Conservation (phyloP, 1,140 invertebrate genomes). For the Tetramorium simillimum region DNA sequence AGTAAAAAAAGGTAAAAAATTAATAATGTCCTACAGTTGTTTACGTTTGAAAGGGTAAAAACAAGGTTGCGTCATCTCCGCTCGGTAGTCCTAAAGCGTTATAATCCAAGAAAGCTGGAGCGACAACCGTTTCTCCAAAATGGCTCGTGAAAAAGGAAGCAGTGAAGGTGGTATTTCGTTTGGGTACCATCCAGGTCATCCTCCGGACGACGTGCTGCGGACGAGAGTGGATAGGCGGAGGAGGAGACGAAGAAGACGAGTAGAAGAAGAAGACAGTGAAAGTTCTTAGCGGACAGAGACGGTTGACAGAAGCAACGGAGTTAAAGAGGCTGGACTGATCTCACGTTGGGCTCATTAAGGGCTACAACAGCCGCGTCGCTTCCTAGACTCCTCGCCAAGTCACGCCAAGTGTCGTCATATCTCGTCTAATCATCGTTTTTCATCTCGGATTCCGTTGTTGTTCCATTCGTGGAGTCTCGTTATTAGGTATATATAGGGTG, state of each 20-base stretch:
- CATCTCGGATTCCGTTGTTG: constrained; percentile 69
- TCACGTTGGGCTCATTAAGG: constrained; percentile 81
- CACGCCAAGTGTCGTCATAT: constrained; percentile 77
- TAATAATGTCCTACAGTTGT: not conserved
- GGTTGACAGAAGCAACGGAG: constrained; percentile 76
- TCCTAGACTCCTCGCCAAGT: constrained; percentile 80
- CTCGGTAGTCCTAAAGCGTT: constrained; percentile 15
- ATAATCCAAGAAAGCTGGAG: constrained; percentile 60
- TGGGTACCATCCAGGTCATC: constrained; percentile 83
- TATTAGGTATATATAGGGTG: constrained; percentile 52
- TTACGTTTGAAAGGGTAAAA: not conserved
- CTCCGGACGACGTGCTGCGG: constrained; percentile 72
- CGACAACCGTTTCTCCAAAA: constrained; percentile 72
- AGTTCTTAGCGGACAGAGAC: constrained; percentile 69
- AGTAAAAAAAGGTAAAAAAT: not conserved
- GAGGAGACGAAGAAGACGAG: constrained; percentile 39
- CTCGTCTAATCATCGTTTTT: constrained; percentile 79
- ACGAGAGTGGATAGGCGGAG: constrained; percentile 62
- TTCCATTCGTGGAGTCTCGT: constrained; percentile 40
- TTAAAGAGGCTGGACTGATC: constrained; percentile 76
- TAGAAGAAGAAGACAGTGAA: constrained; percentile 65
- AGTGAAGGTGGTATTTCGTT: constrained; percentile 76
- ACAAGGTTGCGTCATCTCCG: constrained; percentile 12
- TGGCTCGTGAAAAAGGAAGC: constrained; percentile 71
- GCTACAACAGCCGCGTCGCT: constrained; percentile 78